Evolutionary conservation across 2,113 vertebrate species (phyloP), one percentile per base, ranked within the genome.

Genomic region (Hirundichthys speculiger): DNA sequence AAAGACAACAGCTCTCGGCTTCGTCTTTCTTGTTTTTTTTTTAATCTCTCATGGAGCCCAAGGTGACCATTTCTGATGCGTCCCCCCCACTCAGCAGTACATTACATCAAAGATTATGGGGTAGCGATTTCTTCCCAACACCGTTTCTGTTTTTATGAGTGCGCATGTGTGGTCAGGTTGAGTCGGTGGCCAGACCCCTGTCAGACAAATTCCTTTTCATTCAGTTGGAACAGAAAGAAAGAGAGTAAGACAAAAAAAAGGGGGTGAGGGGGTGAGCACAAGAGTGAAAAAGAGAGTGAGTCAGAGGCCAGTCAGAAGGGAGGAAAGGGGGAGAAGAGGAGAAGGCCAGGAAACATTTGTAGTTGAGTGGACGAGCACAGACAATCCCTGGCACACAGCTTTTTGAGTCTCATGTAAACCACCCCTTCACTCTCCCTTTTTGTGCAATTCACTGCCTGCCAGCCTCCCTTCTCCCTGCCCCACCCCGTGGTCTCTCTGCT

Each of bases 301-400:
- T 78, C 69, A 73, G 61, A 73, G 73, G 67, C 30, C 70, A 3
- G 63, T 52, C 41, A 60, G 30, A 19, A 13, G 54, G 24, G 61
- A 30, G 47, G 53, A 34, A 42, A 16, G 55, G 18, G 47, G 52
- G 34, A 54, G 20, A 47, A 40, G 15, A 39, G 42, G 24, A 43
- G 20, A 64, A 30, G 67, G 40, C 82, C 79, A 73, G 59, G 77
- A 90, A 75, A 86, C 65, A 77, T 90, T 90, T 87, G 84, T 71
- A 77, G 73, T 80, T 88, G 86, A 88, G 85, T 90, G 84, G 86
- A 86, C 79, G 74, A 88, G 79, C 88, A 91, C 75, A 83, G 88
- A 93, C 88, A 90, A 92, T 91, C 83, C 73, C 73, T 77, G 83
- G 82, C 86, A 73, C 84, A 80, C 82, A 86, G 73, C 71, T 79